These are phyloP conservation scores for Drosophila kurseongensis DNA, from an alignment of 1,140 invertebrate species.

Conservation along the genomic window DNA sequence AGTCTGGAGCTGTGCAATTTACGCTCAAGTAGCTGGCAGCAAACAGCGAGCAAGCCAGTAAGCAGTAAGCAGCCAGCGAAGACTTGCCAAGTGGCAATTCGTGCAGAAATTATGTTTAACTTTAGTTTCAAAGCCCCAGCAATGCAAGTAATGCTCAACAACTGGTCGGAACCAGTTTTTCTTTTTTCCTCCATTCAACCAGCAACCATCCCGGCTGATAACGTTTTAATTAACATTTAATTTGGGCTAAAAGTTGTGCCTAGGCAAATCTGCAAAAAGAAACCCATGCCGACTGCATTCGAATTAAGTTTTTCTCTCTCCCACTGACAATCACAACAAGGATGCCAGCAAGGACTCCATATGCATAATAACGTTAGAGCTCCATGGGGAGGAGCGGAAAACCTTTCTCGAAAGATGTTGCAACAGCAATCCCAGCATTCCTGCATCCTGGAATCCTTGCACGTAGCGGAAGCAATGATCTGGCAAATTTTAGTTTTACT, in stretches of 20 bases:
- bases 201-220: constrained; percentile 42
- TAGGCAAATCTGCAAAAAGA: constrained; percentile 19
- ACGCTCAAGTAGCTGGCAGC: constrained; percentile 68
- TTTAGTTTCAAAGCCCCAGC: constrained; percentile 73
- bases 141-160: constrained; percentile 41
- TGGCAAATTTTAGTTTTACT: constrained; percentile 82
- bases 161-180: constrained; percentile 34
- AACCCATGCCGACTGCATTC: constrained; percentile 20
- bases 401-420: constrained; percentile 24
- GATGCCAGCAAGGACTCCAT: constrained; percentile 46
- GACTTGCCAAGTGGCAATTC: constrained; percentile 73
- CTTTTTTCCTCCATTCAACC: background rate
- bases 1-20: constrained; percentile 67
- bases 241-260: constrained; percentile 61
- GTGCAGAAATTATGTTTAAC: constrained; percentile 81
- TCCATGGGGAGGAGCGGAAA: constrained; percentile 30
- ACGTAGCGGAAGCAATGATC: constrained; percentile 82
- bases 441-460: constrained; percentile 65
- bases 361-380: constrained; percentile 70
- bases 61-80: constrained; percentile 39
- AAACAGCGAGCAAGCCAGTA: constrained; percentile 17
- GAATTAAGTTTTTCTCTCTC: constrained; percentile 44
- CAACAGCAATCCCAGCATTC: constrained; percentile 33
- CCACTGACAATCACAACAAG: constrained; percentile 63
- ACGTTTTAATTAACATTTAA: constrained; percentile 82